Conservation (phyloP, 2,113 vertebrate genomes). For the Equus quagga region DNA sequence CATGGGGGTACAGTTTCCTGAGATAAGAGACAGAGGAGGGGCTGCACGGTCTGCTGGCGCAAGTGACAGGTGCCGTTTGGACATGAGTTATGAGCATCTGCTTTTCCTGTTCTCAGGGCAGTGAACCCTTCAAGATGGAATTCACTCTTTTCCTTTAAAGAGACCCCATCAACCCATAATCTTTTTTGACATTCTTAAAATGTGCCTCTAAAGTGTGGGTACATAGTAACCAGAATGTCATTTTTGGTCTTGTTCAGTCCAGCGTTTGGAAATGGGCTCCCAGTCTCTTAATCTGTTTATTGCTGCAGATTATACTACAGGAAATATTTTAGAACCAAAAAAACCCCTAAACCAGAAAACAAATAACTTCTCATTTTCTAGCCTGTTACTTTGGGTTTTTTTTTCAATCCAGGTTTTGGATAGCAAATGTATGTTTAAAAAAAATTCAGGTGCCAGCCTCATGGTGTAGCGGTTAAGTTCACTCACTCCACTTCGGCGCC, state of each 20-base stretch:
- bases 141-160: neutral
- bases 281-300: neutral
- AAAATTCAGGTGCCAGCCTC: neutral
- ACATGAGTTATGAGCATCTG: neutral
- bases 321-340: neutral
- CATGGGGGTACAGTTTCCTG: neutral
- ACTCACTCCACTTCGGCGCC: no score
- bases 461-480: no score
- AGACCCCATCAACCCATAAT: neutral
- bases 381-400: neutral
- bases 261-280: neutral
- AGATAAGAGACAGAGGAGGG: neutral
- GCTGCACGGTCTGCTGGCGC: neutral
- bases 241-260: neutral
- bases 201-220: neutral
- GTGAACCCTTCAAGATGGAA: neutral
- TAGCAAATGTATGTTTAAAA: neutral
- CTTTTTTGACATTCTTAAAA: neutral
- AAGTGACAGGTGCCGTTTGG: neutral
- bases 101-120: neutral
- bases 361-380: conserved; percentile 12
- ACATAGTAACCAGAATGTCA: neutral
- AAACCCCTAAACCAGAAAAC: neutral
- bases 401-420: neutral
- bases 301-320: neutral